Conservation (phyloP, 2,797 vertebrate genomes). For the Brotogeris chrysoptera region DNA sequence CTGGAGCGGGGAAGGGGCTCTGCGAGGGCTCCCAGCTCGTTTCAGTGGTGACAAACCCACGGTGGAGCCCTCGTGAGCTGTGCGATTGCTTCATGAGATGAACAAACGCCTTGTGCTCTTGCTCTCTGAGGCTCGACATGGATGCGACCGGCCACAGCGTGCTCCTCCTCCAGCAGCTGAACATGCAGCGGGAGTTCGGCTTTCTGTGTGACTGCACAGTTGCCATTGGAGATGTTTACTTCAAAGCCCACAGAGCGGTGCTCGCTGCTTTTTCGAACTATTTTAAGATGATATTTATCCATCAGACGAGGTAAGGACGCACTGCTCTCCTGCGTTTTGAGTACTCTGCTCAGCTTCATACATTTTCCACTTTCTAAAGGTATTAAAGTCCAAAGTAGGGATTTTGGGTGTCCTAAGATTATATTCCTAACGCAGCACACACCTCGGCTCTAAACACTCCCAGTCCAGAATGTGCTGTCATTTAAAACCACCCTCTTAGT, state of each 20-base stretch:
- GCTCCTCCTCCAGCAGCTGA: conserved; percentile 96
- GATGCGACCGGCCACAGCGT: conserved; percentile 90
- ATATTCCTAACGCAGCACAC: background rate
- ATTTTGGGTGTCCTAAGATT: background rate
- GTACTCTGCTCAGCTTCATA: background rate
- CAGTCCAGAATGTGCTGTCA: background rate
- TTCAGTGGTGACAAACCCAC: background rate
- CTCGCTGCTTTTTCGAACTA: conserved; percentile 98
- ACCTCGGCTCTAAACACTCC: background rate
- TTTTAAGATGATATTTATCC: conserved; percentile 99
- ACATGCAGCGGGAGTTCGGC: conserved; percentile 96
- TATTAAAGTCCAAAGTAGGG: background rate
- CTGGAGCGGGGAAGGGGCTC: background rate
- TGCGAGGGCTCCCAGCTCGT: background rate
- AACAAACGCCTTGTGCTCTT: background rate
- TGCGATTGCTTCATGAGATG: background rate
- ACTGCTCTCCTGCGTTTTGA: background rate
- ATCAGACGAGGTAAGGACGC: conserved; percentile 91
- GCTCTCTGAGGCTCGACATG: conserved; percentile 78
- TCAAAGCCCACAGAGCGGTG: conserved; percentile 96
- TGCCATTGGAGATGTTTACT: conserved; percentile 97
- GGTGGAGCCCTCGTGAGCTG: background rate
- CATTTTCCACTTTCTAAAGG: background rate
- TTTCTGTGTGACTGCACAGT: conserved; percentile 98
- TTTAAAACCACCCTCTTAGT: background rate